These are phyloP conservation scores for Allolobophora icterica DNA, from an alignment of 2,888 invertebrate genomes.

Conservation along the genomic window DNA sequence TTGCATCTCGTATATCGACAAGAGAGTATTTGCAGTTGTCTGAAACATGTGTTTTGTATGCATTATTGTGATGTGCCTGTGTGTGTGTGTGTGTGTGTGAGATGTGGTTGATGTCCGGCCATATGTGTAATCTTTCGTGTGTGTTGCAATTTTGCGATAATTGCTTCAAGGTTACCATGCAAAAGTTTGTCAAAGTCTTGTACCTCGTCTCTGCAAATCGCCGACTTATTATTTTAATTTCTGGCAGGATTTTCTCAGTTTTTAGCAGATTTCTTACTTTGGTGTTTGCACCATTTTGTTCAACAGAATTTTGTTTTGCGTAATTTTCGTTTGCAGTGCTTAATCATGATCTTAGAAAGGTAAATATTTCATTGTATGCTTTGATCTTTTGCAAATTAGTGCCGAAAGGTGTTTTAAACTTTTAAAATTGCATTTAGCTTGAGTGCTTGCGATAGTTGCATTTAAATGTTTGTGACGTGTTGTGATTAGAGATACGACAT, in stretches of 20 bases:
- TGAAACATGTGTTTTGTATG: neutral
- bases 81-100: too few species aligned
- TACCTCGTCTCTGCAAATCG: neutral
- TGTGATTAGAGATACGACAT: neutral
- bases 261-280: constrained; percentile 5
- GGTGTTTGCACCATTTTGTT: neutral
- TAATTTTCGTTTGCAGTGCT: constrained; percentile 2
- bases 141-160: neutral
- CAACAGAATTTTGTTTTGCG: neutral
- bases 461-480: neutral
- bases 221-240: neutral
- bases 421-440: constrained; percentile 17
- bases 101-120: neutral
- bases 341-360: constrained; percentile 3
- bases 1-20: neutral
- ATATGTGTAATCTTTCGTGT: neutral
- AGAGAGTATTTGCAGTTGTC: neutral
- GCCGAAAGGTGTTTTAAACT: neutral
- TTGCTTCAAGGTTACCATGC: neutral
- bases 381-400: neutral
- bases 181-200: neutral
- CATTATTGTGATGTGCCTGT: neutral
- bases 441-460: neutral
- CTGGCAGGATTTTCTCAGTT: neutral
- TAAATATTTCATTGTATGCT: neutral